phyloP scores from a whole-genome alignment of 2,113 vertebrate species.

The Nanger granti region DNA sequence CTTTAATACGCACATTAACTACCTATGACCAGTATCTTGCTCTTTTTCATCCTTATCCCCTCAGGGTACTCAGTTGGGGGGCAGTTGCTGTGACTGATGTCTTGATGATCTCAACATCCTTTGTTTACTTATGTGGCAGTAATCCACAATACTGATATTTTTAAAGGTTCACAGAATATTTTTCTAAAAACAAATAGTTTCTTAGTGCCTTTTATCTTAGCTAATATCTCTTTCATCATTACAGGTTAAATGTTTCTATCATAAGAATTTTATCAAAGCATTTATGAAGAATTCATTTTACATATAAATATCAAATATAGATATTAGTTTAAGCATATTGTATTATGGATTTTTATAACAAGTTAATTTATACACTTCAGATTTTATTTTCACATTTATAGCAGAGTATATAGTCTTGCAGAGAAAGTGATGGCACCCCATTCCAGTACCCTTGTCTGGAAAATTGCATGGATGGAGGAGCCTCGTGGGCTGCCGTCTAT shows the following conservation, averaged over 20 bases:
- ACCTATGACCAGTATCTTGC: too few species aligned
- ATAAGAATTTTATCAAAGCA: neutral
- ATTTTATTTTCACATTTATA: slow-evolving; percentile 1
- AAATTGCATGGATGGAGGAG: too few species aligned
- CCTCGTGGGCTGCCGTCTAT: too few species aligned
- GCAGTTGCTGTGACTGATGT: neutral
- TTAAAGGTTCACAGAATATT: neutral
- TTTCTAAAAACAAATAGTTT: neutral
- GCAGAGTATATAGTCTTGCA: neutral
- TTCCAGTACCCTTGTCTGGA: too few species aligned
- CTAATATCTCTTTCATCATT: neutral
- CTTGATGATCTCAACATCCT: neutral
- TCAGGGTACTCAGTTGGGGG: neutral
- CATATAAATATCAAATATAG: neutral
- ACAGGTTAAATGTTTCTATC: neutral
- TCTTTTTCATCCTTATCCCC: neutral
- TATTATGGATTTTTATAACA: neutral
- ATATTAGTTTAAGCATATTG: neutral
- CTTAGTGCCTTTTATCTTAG: neutral
- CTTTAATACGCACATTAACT: neutral
- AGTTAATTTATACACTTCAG: neutral
- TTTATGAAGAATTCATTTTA: neutral
- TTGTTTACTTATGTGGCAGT: neutral
- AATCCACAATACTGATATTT: neutral
- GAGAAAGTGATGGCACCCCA: too few species aligned